These are phyloP conservation scores for Drosophila ustulata DNA, from an alignment of 2,888 invertebrate species.

Conservation along the genomic window DNA sequence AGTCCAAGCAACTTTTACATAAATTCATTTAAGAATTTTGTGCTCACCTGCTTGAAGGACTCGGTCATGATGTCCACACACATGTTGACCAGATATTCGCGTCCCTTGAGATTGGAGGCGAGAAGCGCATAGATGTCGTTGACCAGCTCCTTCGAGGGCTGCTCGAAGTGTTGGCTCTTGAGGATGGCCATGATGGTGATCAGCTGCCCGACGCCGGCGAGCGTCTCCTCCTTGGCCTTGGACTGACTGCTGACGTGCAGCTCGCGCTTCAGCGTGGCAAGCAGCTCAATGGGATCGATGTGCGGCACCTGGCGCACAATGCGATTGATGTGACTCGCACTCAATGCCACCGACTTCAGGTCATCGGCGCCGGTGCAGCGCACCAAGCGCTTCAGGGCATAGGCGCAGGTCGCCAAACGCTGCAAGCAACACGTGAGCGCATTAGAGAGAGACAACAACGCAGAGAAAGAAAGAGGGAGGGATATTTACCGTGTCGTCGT, in stretches of 20 bases:
- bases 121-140: constrained; percentile 43
- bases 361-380: constrained; percentile 68
- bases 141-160: constrained; percentile 25
- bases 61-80: constrained; percentile 37
- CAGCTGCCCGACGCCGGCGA: constrained; percentile 64
- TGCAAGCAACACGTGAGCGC: constrained; percentile 19
- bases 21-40: too few relatives aligned
- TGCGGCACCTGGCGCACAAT: constrained; percentile 43
- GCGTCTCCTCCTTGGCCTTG: constrained; percentile 58
- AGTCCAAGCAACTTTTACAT: too few relatives aligned
- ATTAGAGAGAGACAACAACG: not conserved
- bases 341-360: constrained; percentile 28
- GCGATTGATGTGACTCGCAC: constrained; percentile 32
- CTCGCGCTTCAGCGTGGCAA: constrained; percentile 39
- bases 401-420: constrained; percentile 54
- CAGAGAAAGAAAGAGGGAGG: not conserved
- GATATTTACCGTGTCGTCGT: not conserved
- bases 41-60: constrained; percentile 44
- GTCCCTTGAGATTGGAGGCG: constrained; percentile 46
- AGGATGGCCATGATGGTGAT: constrained; percentile 43
- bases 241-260: constrained; percentile 39
- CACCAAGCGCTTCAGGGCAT: constrained; percentile 55
- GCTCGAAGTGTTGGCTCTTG: constrained; percentile 26
- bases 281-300: constrained; percentile 43
- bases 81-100: constrained; percentile 55